Evolutionary conservation across 2,888 invertebrate species (phyloP).

Genomic region (Toxonevra muliebris): DNA sequence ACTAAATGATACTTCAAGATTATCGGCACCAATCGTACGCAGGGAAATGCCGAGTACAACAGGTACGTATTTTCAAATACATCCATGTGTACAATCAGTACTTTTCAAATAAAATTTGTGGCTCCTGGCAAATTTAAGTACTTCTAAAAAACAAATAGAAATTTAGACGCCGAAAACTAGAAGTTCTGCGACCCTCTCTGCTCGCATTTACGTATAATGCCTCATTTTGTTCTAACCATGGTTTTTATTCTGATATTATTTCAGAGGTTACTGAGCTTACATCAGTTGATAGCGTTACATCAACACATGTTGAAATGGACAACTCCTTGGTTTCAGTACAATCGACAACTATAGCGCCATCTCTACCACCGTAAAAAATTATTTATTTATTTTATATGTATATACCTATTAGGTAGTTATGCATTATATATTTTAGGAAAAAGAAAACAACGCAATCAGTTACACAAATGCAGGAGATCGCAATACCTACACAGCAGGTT

Average conservation of each 20-base stretch:
- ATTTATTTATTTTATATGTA: neutral
- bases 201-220: neutral
- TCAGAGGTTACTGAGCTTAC: conserved; percentile 78
- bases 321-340: conserved; percentile 59
- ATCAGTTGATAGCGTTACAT: conserved; percentile 76
- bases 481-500: conserved; percentile 42
- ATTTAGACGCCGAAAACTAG: too few species aligned
- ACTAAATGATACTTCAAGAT: conserved; percentile 52
- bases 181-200: neutral
- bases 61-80: conserved; percentile 47
- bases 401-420: conserved; percentile 25
- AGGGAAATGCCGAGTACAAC: conserved; percentile 65
- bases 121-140: too few species aligned
- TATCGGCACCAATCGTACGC: conserved; percentile 62
- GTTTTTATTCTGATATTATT: conserved; percentile 26
- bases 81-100: too few species aligned
- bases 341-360: conserved; percentile 57
- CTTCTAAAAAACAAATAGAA: too few species aligned
- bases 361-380: conserved; percentile 56
- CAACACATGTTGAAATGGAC: conserved; percentile 71
- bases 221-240: neutral
- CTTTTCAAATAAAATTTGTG: too few species aligned
- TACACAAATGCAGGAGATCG: conserved; percentile 36
- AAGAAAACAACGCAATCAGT: conserved; percentile 17
- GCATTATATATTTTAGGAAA: conserved; percentile 31